Base-by-base conservation (phyloP, 2,888 invertebrate genomes). In the Drosophila engyochracea region DNA sequence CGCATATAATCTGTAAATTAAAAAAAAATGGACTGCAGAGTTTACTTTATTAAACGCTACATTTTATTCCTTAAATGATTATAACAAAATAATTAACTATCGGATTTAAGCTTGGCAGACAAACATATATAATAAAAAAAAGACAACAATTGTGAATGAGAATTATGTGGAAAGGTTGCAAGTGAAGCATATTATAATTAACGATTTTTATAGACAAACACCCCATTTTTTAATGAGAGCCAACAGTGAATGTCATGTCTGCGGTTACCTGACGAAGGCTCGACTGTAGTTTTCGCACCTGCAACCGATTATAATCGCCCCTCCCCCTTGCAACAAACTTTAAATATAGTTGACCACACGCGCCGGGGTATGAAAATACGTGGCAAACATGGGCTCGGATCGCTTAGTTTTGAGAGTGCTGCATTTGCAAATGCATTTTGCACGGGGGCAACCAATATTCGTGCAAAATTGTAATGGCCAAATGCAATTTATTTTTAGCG, bases 401-500 rank as follows among this genome's bases (percentile, higher is more conserved):
- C 81, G 81, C 79, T 79, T 68, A 67, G 83, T 69, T 76, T 47
- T 47, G 16, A 14, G 22, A 73, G 72, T 83, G 80, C 68, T 67
- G 44, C 54, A 49, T 37, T 63, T 55, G 51, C 37, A 58, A 69
- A 16, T 57, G 44, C 28, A 19, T 47, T 47, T 47, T 47, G 16
- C 47, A 47, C 25, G 9, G 47, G 47, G 47, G 25, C 47, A 33
- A 28, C 55, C 41, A 62, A 74, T 44, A 53, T 33, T 30, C 60
- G 60, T 77, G 71, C 71, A 78, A 79, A 61, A 67, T 51, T 58
- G 68, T 70, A 69, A 87, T 87, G 77, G 74, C 57, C 60, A 84
- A 86, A 78, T 84, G 75, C 76, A 84, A 84, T 85, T 85, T 89
- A 85, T 84, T 79, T 84, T 84, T 84, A 72, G 84, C 83, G 59